phyloP scores from a whole-genome alignment of 2,888 invertebrate genomes.

The Steromphala cineraria region DNA sequence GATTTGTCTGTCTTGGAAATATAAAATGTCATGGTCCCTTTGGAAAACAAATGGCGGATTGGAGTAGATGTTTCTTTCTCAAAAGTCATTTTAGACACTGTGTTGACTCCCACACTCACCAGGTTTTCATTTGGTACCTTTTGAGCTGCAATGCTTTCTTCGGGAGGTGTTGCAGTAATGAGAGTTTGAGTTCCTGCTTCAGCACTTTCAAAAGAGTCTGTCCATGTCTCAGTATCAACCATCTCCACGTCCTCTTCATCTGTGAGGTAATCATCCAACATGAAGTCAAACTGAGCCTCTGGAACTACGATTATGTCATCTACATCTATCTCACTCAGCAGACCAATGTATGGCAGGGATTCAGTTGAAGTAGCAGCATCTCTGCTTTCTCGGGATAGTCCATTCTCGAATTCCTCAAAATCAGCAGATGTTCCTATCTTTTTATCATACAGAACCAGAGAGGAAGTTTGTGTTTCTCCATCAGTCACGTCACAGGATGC shows the following conservation, averaged over 20 bases:
- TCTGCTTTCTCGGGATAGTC: neutral
- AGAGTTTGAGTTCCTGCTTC: slow-evolving; percentile 61
- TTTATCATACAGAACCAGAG: slow-evolving; percentile 51
- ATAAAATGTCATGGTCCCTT: slow-evolving; percentile 64
- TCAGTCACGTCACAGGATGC: slow-evolving; percentile 37
- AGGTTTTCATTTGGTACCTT: slow-evolving; percentile 29
- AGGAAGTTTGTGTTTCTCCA: slow-evolving; percentile 54
- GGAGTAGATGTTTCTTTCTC: slow-evolving; percentile 67
- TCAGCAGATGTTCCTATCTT: slow-evolving; percentile 56
- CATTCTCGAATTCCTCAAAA: slow-evolving; percentile 35
- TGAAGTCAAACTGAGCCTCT: slow-evolving; percentile 44
- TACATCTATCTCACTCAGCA: slow-evolving; percentile 61
- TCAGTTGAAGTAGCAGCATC: slow-evolving; percentile 69
- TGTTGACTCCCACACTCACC: slow-evolving; percentile 61
- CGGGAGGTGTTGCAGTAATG: slow-evolving; percentile 33
- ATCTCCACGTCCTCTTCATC: slow-evolving; percentile 48
- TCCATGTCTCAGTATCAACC: slow-evolving; percentile 55
- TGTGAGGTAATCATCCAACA: slow-evolving; percentile 12
- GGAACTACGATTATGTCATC: slow-evolving; percentile 67
- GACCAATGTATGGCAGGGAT: slow-evolving; percentile 67
- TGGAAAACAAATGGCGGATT: slow-evolving; percentile 54
- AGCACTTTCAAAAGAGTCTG: slow-evolving; percentile 43
- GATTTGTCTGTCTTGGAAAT: slow-evolving; percentile 62
- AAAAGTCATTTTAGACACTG: slow-evolving; percentile 57
- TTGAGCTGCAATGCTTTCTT: neutral